Evolutionary conservation across 1,140 invertebrate genomes (phyloP).

Genomic region (Ceratoteleas bidentatus): DNA sequence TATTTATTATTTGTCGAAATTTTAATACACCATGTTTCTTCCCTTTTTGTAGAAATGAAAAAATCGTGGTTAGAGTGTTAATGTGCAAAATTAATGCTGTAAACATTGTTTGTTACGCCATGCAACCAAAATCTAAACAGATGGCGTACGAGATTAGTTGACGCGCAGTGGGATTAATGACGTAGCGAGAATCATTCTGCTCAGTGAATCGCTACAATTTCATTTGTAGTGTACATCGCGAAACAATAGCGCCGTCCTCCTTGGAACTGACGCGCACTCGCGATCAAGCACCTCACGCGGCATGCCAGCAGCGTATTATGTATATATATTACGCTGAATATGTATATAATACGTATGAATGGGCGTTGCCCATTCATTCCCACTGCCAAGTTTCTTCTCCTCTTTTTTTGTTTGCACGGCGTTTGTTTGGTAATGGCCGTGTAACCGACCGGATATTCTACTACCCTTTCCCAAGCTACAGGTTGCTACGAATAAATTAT

Average conservation of each 20-base stretch:
- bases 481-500: slow-evolving; percentile 47
- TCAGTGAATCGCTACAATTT: slow-evolving; percentile 58
- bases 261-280: slow-evolving; percentile 36
- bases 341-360: too few species aligned
- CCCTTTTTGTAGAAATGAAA: too few species aligned
- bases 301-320: slow-evolving; percentile 11
- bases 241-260: slow-evolving; percentile 49
- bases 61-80: too few species aligned
- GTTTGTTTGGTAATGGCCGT: neutral
- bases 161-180: slow-evolving; percentile 52
- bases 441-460: slow-evolving; percentile 1
- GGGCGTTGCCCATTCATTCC: too few species aligned
- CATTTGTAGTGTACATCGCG: slow-evolving; percentile 48
- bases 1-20: too few species aligned
- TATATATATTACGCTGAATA: slow-evolving; percentile 4
- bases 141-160: slow-evolving; percentile 56
- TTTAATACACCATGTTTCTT: too few species aligned
- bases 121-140: slow-evolving; percentile 28
- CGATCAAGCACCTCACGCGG: slow-evolving; percentile 13
- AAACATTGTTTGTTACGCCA: too few species aligned
- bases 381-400: too few species aligned
- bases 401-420: too few species aligned
- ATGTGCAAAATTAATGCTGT: too few species aligned
- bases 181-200: slow-evolving; percentile 56
- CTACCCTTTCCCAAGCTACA: slow-evolving; percentile 32